Evolutionary conservation across 2,113 vertebrate species (phyloP).

Genomic region (Hypocryptadius cinnamomeus): DNA sequence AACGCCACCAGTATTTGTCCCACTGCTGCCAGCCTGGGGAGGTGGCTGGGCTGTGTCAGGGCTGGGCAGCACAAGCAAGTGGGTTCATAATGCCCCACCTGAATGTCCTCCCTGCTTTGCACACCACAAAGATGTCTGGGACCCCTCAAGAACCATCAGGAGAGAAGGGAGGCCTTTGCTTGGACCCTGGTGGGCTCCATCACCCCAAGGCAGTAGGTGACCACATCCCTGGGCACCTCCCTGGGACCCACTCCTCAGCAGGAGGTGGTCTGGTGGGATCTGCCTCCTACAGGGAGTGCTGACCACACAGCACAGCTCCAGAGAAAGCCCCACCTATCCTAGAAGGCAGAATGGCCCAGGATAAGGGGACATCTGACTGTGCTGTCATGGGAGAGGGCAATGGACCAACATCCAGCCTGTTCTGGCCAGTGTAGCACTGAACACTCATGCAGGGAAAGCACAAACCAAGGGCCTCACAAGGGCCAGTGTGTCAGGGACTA

Average conservation of each 20-base stretch:
- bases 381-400: fast-evolving
- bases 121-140: background rate
- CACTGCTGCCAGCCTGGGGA: background rate
- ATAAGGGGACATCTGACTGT: background rate
- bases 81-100: background rate
- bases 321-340: background rate
- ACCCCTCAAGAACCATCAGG: background rate
- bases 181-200: background rate
- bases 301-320: background rate
- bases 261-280: background rate
- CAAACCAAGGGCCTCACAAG: fast-evolving
- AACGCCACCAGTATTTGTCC: background rate
- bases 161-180: background rate
- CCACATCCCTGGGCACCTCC: background rate
- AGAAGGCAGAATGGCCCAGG: background rate
- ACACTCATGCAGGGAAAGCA: fast-evolving
- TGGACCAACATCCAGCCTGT: background rate
- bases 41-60: background rate
- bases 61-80: background rate
- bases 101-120: background rate
- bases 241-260: background rate
- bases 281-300: background rate
- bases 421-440: background rate
- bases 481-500: background rate
- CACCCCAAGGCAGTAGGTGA: background rate